Conservation (phyloP, 92 coral and sea anemone species). For the Heliopora coerulea region DNA sequence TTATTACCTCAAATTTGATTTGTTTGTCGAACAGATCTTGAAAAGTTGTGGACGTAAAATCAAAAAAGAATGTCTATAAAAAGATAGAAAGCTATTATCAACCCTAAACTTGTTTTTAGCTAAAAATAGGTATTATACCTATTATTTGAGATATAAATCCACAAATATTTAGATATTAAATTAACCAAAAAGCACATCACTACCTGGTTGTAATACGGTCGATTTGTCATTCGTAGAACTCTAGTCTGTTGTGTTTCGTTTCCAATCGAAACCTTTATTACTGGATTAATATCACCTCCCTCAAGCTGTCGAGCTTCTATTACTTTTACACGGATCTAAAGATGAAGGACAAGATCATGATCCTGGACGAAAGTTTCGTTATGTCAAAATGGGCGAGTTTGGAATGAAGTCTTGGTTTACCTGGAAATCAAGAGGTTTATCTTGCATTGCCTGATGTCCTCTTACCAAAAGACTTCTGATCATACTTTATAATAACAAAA, state of each 20-base stretch:
- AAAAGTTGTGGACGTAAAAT: conserved; percentile 48
- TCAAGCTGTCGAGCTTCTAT: conserved; percentile 83
- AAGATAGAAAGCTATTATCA: conserved; percentile 1
- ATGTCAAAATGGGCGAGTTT: no score
- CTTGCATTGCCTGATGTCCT: conserved; percentile 49
- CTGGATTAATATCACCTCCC: conserved; percentile 84
- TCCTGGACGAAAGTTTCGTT: not conserved
- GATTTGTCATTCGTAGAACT: conserved; percentile 77
- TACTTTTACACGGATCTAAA: conserved; percentile 75
- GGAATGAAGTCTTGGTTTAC: conserved; percentile 39
- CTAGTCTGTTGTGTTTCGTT: conserved; percentile 77
- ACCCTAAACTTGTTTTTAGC: no score
- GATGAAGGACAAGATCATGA: no score
- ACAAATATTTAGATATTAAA: no score
- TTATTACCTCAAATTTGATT: conserved; percentile 69
- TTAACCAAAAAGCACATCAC: no score
- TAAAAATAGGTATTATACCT: no score
- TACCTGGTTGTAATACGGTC: conserved; percentile 94
- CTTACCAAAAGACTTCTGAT: conserved; percentile 33
- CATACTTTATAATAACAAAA: no score
- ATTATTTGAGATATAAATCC: no score
- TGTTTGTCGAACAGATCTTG: conserved; percentile 61
- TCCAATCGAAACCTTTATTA: conserved; percentile 71
- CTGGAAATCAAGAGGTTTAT: conserved; percentile 70
- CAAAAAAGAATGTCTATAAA: conserved; percentile 72